Evolutionary conservation across 2,113 vertebrate species (phyloP).

Genomic region (Dolichallabes microphthalmus): DNA sequence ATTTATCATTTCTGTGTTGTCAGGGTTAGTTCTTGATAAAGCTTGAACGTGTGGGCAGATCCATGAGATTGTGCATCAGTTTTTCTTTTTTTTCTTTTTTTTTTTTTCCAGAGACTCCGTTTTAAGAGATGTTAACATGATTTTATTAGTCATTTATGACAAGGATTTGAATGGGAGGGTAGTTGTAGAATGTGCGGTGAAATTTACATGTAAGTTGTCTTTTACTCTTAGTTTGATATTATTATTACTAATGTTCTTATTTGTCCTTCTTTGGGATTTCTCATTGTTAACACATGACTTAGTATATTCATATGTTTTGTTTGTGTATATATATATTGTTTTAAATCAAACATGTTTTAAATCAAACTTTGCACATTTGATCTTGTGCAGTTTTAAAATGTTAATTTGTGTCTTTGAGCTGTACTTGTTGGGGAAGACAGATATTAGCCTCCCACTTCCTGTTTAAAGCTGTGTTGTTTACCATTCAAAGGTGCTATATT

Average conservation of each 20-base stretch:
- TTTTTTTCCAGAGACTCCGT: slow-evolving; percentile 1
- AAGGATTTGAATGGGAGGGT: neutral
- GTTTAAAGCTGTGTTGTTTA: slow-evolving; percentile 85
- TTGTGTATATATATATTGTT: neutral
- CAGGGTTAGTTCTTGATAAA: neutral
- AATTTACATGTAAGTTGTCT: slow-evolving; percentile 8
- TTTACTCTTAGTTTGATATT: slow-evolving; percentile 5
- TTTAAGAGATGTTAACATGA: slow-evolving; percentile 11
- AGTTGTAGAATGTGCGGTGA: neutral
- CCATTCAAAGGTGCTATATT: slow-evolving; percentile 79
- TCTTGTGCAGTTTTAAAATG: neutral
- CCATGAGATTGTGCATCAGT: slow-evolving; percentile 4
- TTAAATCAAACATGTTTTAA: neutral
- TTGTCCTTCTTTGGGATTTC: neutral
- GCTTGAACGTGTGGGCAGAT: slow-evolving; percentile 6
- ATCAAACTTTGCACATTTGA: neutral
- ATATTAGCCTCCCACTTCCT: slow-evolving; percentile 89
- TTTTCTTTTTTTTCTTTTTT: neutral
- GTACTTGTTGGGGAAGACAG: slow-evolving; percentile 53
- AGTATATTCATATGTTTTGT: neutral
- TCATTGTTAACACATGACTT: neutral
- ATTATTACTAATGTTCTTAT: neutral
- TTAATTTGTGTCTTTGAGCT: slow-evolving; percentile 54
- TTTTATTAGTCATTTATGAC: slow-evolving; percentile 19
- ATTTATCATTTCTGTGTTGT: neutral